A percentile compares a stretch with the other conserved stretches of the same genome.
These are phyloP conservation scores for Battus philenor DNA, from an alignment of 1,140 invertebrate species.

Conservation along the genomic window DNA sequence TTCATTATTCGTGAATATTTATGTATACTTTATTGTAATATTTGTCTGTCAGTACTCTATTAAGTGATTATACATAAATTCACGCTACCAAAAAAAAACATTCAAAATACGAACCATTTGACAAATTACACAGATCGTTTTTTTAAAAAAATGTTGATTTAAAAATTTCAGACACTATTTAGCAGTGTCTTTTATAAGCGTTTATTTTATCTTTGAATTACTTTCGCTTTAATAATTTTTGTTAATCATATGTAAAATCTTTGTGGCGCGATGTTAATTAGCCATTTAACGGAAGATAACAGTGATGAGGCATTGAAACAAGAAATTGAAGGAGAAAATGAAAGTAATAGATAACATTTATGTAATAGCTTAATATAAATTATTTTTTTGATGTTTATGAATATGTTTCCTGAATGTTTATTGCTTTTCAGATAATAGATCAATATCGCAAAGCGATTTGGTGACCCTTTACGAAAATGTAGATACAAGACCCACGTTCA, in stretches of 20 bases:
- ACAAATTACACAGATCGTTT: constrained; percentile 22
- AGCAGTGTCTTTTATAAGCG: constrained; percentile 41
- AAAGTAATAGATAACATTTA: neutral
- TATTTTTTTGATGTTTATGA: neutral
- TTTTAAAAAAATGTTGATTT: constrained; percentile 37
- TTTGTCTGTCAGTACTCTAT: too few species aligned
- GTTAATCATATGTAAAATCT: constrained; percentile 28
- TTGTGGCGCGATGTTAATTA: constrained; percentile 48
- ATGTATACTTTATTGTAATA: too few species aligned
- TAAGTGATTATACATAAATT: too few species aligned
- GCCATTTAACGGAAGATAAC: constrained; percentile 28
- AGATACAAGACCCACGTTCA: constrained; percentile 33
- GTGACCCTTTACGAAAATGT: constrained; percentile 58
- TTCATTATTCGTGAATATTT: too few species aligned
- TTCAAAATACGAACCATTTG: constrained; percentile 30
- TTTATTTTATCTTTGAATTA: constrained; percentile 25
- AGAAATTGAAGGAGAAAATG: constrained; percentile 6
- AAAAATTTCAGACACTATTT: constrained; percentile 43
- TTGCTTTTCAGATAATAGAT: constrained; percentile 10
- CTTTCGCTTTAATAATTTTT: constrained; percentile 20
- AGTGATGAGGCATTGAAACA: constrained; percentile 12
- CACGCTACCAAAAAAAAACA: too few species aligned
- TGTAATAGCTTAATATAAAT: neutral
- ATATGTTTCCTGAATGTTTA: neutral
- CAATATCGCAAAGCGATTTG: constrained; percentile 41